Base-by-base conservation (phyloP, 1,140 invertebrate species). In the Leptonema lineaticorne region DNA sequence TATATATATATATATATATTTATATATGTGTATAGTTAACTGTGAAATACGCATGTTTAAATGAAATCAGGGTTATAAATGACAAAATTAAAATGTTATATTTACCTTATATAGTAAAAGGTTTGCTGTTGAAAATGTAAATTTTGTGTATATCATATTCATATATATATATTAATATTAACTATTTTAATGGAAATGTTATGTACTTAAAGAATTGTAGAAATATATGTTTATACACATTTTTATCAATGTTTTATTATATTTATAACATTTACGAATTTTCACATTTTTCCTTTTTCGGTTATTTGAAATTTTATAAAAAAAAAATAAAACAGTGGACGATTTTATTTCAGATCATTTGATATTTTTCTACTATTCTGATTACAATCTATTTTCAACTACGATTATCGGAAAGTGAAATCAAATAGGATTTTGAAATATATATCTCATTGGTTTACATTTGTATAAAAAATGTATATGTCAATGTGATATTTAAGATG, bases 141-240 rank as follows among this genome's bases (percentile, higher is more conserved):
- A 67, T 67, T 59, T 41, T 59, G 33, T 67, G 57, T 48, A 59
- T 59, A 24, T 64, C 37, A 29, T 62, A 62, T 50, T 46, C 22
- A 64, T 53, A 50, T 46, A 20, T n/a, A n/a, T n/a, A n/a, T n/a
- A n/a, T n/a, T n/a, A n/a, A n/a, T n/a, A 48, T 67, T 29, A 67
- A 59, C 50, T 18, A 59, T 64, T 62, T 53, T 24, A 53, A 60
- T 63, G 64, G 58, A 65, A 66, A 58, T 62, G 33, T 46, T 65
- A 56, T 67, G 69, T 71, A 71, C 69, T 71, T 71, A 71, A 70
- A 64, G 28, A 41, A 53, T 24, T 70, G 59, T 68, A 71, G 66
- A 64, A 71, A 71, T 71, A 71, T 60, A 71, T 71, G 60, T 62
- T 71, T 64, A 50, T 59, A 37, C 53, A 60, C 37, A 67, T 67